Evolutionary conservation across 2,888 invertebrate species (phyloP), one percentile per base, ranked within the genome.

Genomic region (Pachycephus smyrnensis): DNA sequence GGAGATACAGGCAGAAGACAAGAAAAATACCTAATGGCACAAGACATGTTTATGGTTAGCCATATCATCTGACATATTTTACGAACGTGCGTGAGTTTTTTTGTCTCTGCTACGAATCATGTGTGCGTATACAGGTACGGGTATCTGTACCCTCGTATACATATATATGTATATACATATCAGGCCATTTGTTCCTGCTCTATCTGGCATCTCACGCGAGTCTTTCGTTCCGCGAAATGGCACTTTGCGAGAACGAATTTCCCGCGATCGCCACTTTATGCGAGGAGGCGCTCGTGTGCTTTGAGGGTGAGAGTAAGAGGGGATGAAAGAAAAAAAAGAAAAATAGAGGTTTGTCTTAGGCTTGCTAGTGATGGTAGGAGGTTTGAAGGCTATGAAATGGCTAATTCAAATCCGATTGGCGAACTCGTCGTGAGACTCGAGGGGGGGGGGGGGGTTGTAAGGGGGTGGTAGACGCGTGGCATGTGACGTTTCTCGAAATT

Each of bases 191-290:
- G 83, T 85, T 83, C 85, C 80, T 85, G 85, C 81, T 81, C 83
- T 85, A 85, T 85, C 85, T 85, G 81, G 55, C 85, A 85, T 81
- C 85, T 82, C 76, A 82, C 77, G 80, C 80, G 83, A 81, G 85
- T 79, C 80, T 79, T 82, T 81, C 85, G 83, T 85, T 85, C 82
- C 81, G 23, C 83, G 80, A 85, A 85, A 85, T 82, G 85, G 82
- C 81, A 84, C 82, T 85, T 84, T 77, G 81, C 76, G 82, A 81
- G 82, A 84, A 84, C 84, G 84, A 84, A 84, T 84, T 84, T 84
- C 81, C 84, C 79, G 81, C 80, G 81, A 80, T 77, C 79, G 81
- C 81, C 79, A 84, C 84, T 84, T 81, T 84, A 55, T 55, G 75
- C 23, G 32, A 73, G 73, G 78, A 31, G 77, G 75, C 69, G 79